Evolutionary conservation across 2,113 vertebrate species (phyloP).

Genomic region (Pelecanoides urinatrix): DNA sequence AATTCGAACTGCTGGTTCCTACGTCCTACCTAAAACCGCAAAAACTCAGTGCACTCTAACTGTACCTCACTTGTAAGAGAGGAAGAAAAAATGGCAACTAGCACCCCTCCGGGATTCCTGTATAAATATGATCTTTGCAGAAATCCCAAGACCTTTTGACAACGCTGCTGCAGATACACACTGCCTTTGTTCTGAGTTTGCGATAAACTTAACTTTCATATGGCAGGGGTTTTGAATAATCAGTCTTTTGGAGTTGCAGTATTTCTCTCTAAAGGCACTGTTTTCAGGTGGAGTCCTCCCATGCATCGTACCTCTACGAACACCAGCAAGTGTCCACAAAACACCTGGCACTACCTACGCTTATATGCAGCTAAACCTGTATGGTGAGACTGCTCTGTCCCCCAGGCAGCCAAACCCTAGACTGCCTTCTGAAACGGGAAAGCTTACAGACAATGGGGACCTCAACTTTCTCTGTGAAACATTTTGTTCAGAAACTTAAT

Average conservation of each 20-base stretch:
- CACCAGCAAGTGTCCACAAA: not conserved
- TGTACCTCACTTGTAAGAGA: rapidly evolving
- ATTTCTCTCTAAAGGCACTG: not conserved
- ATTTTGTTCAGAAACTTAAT: not conserved
- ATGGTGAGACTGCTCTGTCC: not conserved
- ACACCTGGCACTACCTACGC: rapidly evolving
- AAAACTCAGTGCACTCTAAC: rapidly evolving
- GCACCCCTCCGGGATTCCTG: rapidly evolving
- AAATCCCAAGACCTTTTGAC: not conserved
- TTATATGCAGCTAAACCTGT: not conserved
- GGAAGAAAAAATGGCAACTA: not conserved
- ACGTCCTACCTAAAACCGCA: rapidly evolving
- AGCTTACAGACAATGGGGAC: not conserved
- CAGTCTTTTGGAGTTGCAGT: not conserved
- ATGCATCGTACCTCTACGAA: rapidly evolving
- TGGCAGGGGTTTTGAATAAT: not conserved
- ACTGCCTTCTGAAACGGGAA: rapidly evolving
- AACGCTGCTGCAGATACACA: rapidly evolving
- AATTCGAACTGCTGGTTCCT: rapidly evolving
- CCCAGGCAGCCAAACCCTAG: rapidly evolving
- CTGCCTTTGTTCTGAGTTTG: not conserved
- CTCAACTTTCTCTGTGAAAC: not conserved
- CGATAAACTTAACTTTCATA: not conserved
- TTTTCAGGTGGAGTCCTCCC: rapidly evolving
- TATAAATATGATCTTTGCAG: not conserved